Evolutionary conservation across 92 coral and sea anemone genomes (phyloP), one percentile per base, ranked within the genome.

Genomic region (Metridium senile): DNA sequence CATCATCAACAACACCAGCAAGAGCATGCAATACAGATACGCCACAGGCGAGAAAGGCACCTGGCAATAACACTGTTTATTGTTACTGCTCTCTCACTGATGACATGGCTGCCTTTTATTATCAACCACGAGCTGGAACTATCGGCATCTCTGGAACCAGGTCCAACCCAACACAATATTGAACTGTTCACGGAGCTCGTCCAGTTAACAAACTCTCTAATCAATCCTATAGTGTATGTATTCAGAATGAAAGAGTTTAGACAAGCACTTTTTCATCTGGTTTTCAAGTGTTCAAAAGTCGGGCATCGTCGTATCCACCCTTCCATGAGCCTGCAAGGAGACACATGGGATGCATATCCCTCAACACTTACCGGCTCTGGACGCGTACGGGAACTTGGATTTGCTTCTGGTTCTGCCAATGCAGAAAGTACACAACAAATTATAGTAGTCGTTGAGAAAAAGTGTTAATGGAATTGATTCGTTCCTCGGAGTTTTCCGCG

Each of bases 171-270:
- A 28, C 74, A 69, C 47, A 69, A 69, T 26, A 43, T 69, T 16
- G 74, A 69, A n/a, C 74, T 69, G 7, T 43, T 43, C 19, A 69
- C 74, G 0, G 74, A 69, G 26, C 56, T 69, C 57, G 22, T 69
- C 19, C 74, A 69, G 74, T 19, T 69, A 28, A 63, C 69, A 30
- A 73, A 73, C 68, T 73, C 78, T 27, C 39, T 73, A 1, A 54
- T 73, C 33, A 73, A 73, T 28, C 78, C 78, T 1, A 32, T 73
- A 58, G 67, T 73, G 19, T 73, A 73, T 30, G 78, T 58, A 9
- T 73, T 73, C 11, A 57, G 78, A 25, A 34, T 73, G 68, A 57
- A 34, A 53, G 78, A 58, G 27, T 73, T 73, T 33, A 62, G 78
- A 11, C 46, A 58, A 32, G 78, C 78, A 16, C 64, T 73, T n/a